Base-by-base conservation (phyloP, 2,888 invertebrate genomes). In the Salpingus planirostris region DNA sequence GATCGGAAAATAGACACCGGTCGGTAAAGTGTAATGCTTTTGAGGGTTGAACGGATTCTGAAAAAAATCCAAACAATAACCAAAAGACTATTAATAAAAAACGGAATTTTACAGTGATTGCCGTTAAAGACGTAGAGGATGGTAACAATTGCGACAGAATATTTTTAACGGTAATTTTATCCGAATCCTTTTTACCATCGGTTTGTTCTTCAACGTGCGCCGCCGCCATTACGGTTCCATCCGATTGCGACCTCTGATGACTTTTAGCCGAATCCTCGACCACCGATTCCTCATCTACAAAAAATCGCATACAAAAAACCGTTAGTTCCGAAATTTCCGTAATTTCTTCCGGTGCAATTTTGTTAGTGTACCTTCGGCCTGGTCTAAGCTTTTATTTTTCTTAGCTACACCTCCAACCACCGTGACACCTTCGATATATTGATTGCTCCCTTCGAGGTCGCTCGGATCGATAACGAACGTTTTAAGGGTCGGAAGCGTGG, bases 21-120 rank as follows among this genome's bases (percentile, higher is more conserved):
- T 51, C 0, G 78, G 76, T 12, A 85, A 58, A 3, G 76, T 67
- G 50, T 81, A 74, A 61, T 89, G 87, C 53, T 88, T 86, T 42
- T 75, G 72, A 1, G 68, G 47, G 8, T 72, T 67, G 49, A 82
- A 71, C 2, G 82, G 80, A 38, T 71, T 71, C 59, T 74, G 59
- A 38, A 73, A 61, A n/a, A n/a, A n/a, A n/a, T n/a, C n/a, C n/a
- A 10, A 3, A 70, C 70, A 2, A 48, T 62, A 64, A 26, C 11
- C 6, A 13, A 6, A 6, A 6, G 11, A 12, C 10, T 13, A 13
- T 15, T 15, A 10, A 15, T 15, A 13, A 18, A 11, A 13, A 21
- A 64, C 1, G n/a, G n/a, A n/a, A n/a, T n/a, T n/a, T 47, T 55
- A 66, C 67, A 47, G 62, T 59, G 38, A 70, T 61, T 15, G 60